Evolutionary conservation across 2,797 vertebrate species (phyloP).

Genomic region (Phataginus tetradactyla): DNA sequence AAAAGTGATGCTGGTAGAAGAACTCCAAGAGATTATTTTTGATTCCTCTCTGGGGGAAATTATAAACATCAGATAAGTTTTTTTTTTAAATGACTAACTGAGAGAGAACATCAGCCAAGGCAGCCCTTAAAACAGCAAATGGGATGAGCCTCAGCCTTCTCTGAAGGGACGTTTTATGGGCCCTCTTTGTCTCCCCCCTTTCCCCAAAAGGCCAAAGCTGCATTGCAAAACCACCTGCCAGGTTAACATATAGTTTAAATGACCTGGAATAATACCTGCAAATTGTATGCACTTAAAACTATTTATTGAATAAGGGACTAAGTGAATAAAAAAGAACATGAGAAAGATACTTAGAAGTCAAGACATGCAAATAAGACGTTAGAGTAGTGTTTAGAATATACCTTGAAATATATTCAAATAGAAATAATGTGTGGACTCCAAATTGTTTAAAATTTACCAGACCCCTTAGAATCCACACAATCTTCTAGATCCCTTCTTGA

Average conservation of each 20-base stretch:
- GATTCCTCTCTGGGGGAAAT: conserved; percentile 27
- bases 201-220: background rate
- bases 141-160: background rate
- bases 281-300: background rate
- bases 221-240: background rate
- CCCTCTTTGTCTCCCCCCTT: background rate
- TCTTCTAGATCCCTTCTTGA: background rate
- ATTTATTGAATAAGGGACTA: background rate
- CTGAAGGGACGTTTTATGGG: background rate
- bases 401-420: background rate
- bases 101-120: background rate
- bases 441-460: background rate
- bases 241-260: background rate
- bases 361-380: background rate
- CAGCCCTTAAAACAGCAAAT: background rate
- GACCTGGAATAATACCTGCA: background rate
- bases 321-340: background rate
- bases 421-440: conserved; percentile 1
- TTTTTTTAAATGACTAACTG: background rate
- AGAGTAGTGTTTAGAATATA: background rate
- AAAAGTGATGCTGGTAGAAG: background rate
- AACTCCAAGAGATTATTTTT: conserved; percentile 37
- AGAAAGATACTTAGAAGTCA: background rate
- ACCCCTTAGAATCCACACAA: background rate
- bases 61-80: conserved; percentile 36